phyloP scores from a whole-genome alignment of 2,888 invertebrate genomes.

The Drosophila parthenogenetica region DNA sequence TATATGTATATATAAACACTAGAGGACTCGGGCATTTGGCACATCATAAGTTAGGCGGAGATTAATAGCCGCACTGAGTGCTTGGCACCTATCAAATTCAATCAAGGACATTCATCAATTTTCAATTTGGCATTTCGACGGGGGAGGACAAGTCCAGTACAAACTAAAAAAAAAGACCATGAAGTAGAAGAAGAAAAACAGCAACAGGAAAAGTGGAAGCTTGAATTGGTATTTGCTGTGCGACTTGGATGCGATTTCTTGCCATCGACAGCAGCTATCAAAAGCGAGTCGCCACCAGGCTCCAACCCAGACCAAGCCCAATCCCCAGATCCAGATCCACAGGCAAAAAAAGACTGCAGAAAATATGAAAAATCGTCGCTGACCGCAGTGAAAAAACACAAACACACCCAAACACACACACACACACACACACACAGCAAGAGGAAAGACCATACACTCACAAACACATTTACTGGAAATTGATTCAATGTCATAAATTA shows the following conservation, averaged over 20 bases:
- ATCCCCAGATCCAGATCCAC: slow-evolving; percentile 15
- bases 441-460: slow-evolving; percentile 14
- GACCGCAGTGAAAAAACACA: slow-evolving; percentile 58
- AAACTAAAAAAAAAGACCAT: slow-evolving; percentile 41
- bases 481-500: slow-evolving; percentile 81
- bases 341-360: slow-evolving; percentile 50
- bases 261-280: slow-evolving; percentile 73
- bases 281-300: slow-evolving; percentile 41
- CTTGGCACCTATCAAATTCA: slow-evolving; percentile 80
- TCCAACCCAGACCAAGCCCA: slow-evolving; percentile 12
- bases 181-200: slow-evolving; percentile 1
- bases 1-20: slow-evolving; percentile 18
- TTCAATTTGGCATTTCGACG: slow-evolving; percentile 77
- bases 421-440: slow-evolving; percentile 4
- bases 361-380: slow-evolving; percentile 78
- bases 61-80: slow-evolving; percentile 79
- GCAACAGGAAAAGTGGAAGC: slow-evolving; percentile 26
- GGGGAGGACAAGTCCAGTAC: slow-evolving; percentile 29
- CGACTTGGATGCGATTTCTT: slow-evolving; percentile 69
- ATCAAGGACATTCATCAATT: slow-evolving; percentile 81
- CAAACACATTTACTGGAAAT: slow-evolving; percentile 50
- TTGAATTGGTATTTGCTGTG: slow-evolving; percentile 36
- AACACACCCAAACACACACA: slow-evolving; percentile 10
- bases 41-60: slow-evolving; percentile 77
- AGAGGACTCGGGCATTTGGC: slow-evolving; percentile 43